These are phyloP conservation scores for cattle (Bos taurus) DNA, from an alignment of 2,113 vertebrate species.

Conservation along the genomic window ARS-UCD2.0 NC_037351.1:47887001-47887500, in stretches of 20 bases:
- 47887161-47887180: not conserved
- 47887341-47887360: not conserved
- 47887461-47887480: not conserved
- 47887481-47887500: not conserved
- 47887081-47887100: not conserved
- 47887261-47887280: not conserved
- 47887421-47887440: not conserved
- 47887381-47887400: not conserved
- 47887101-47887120: not conserved
- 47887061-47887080: fast-evolving
- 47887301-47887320: not conserved
- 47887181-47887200: not conserved
- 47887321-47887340: not conserved
- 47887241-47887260: not conserved
- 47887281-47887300: not conserved
- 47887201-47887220: not conserved
- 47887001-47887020: not conserved
- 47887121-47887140: not conserved
- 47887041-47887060: not conserved
- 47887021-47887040: not conserved
- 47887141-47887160: not conserved
- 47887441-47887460: not conserved
- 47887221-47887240: not conserved
- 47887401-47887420: not conserved
- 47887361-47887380: not conserved